phyloP scores from a whole-genome alignment of 1,140 invertebrate species.

The Philopotamus ludificatus region DNA sequence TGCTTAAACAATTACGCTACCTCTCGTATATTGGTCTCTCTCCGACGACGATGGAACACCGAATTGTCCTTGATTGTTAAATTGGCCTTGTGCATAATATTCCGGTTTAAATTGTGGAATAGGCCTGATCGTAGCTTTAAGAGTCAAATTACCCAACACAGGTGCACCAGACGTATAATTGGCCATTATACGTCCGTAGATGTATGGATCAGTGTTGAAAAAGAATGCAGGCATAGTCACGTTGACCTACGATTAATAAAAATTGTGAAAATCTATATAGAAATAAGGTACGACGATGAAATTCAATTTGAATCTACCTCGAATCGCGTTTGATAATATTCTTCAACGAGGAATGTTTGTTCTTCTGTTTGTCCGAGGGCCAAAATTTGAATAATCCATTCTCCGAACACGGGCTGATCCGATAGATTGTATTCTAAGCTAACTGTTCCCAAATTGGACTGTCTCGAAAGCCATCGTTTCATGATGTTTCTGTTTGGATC shows the following conservation, averaged over 20 bases:
- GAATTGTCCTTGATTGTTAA: constrained; percentile 46
- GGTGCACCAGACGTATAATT: constrained; percentile 91
- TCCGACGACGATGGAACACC: constrained; percentile 38
- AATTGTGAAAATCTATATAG: not conserved
- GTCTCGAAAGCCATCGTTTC: constrained; percentile 85
- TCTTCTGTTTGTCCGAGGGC: constrained; percentile 87
- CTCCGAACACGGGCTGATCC: constrained; percentile 88
- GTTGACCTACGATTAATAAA: constrained; percentile 67
- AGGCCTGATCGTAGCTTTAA: constrained; percentile 74
- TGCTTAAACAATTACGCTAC: constrained; percentile 21
- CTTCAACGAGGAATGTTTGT: constrained; percentile 83
- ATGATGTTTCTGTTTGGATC: constrained; percentile 85
- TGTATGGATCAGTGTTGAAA: constrained; percentile 78
- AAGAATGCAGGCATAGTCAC: constrained; percentile 94
- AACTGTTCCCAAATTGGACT: constrained; percentile 88
- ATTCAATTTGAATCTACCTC: constrained; percentile 58
- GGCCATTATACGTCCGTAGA: constrained; percentile 83
- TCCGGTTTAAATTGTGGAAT: constrained; percentile 60
- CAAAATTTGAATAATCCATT: constrained; percentile 86
- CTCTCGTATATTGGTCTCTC: constrained; percentile 42
- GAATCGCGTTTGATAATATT: constrained; percentile 91
- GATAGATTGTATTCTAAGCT: constrained; percentile 87
- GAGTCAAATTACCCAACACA: constrained; percentile 80
- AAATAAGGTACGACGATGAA: not conserved
- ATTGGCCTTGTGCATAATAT: constrained; percentile 47